Evolutionary conservation across 1,140 invertebrate genomes (phyloP).

Genomic region (Heliconius nattereri): DNA sequence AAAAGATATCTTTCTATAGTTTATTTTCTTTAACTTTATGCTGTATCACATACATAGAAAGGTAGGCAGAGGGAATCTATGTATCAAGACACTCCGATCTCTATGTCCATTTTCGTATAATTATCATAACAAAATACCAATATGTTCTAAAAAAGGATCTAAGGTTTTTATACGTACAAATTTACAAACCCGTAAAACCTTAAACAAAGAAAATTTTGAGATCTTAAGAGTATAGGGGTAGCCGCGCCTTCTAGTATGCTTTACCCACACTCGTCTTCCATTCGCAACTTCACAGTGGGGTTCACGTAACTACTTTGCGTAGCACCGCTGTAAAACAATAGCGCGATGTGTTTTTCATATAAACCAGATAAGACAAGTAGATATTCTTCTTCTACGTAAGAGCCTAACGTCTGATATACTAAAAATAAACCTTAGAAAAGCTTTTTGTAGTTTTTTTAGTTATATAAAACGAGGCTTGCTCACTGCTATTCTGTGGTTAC

Average conservation of each 20-base stretch:
- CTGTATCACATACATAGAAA: too few relatives aligned
- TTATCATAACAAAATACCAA: too few relatives aligned
- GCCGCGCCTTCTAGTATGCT: background rate
- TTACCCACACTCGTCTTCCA: background rate
- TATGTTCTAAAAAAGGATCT: too few relatives aligned
- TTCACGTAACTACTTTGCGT: background rate
- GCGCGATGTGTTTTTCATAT: background rate
- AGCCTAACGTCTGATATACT: background rate
- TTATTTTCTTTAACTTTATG: background rate
- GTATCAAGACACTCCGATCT: background rate
- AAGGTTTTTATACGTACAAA: background rate
- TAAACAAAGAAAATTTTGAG: conserved; percentile 10
- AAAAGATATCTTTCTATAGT: background rate
- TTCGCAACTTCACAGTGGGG: background rate
- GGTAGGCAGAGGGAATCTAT: background rate
- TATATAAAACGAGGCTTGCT: too few relatives aligned
- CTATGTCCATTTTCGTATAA: too few relatives aligned
- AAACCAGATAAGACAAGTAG: background rate
- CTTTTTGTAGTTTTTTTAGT: too few relatives aligned
- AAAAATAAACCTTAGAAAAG: background rate
- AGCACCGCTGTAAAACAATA: background rate
- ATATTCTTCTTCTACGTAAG: background rate
- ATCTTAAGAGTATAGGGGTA: background rate
- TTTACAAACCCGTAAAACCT: background rate
- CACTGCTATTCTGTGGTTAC: background rate